Evolutionary conservation across 2,113 vertebrate genomes (phyloP).

Genomic region (Lethenteron reissneri): DNA sequence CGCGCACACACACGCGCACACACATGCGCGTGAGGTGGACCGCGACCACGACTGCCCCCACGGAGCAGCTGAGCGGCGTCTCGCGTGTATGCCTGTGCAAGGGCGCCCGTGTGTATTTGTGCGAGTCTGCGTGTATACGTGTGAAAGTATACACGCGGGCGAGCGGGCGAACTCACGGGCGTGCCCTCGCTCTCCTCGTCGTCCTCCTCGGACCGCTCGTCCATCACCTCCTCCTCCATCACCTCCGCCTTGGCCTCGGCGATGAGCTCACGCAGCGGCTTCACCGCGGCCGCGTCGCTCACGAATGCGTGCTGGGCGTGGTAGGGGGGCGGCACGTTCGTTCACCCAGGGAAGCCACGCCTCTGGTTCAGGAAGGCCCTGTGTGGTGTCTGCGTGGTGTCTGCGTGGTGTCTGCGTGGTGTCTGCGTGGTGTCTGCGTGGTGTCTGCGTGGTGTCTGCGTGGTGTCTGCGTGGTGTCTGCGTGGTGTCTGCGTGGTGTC

Average conservation of each 20-base stretch:
- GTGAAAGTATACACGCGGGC: not conserved
- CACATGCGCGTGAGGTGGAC: not conserved
- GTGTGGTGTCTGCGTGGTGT: no score
- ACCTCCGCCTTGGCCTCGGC: conserved; percentile 98
- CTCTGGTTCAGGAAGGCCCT: no score
- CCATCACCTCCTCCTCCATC: conserved; percentile 86
- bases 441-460: no score
- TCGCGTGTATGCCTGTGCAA: not conserved
- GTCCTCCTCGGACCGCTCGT: conserved; percentile 87
- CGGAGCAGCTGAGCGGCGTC: not conserved
- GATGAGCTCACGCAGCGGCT: conserved; percentile 67
- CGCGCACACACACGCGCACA: not conserved
- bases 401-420: no score
- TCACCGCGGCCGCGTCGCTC: conserved; percentile 39
- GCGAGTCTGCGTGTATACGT: conserved; percentile 2
- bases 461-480: no score
- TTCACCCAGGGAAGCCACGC: no score
- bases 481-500: no score
- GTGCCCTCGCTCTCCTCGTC: conserved; percentile 80
- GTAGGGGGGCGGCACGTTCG: not conserved
- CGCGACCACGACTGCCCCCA: not conserved
- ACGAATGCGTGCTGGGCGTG: conserved; percentile 65
- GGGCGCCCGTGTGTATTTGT: not conserved
- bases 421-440: no score
- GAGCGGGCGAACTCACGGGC: conserved; percentile 15